phyloP scores from a whole-genome alignment of 1,140 invertebrate genomes.

The Drepana arcuata region DNA sequence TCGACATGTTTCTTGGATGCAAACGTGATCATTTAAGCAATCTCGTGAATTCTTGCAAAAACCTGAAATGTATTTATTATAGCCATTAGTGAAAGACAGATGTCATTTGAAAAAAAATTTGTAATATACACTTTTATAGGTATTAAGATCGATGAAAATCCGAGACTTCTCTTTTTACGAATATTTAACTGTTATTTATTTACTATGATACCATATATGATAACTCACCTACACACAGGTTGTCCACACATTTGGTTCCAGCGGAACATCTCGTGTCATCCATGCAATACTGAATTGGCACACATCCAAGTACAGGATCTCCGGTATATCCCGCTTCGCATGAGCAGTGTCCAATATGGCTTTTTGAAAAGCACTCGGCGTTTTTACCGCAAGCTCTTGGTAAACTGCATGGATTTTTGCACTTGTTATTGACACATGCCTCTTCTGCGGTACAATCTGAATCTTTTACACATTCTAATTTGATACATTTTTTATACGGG shows the following conservation, averaged over 20 bases:
- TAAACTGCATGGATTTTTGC: conserved; percentile 84
- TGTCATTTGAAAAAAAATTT: too few relatives aligned
- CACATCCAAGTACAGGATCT: conserved; percentile 87
- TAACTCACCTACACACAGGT: conserved; percentile 81
- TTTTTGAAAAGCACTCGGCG: conserved; percentile 79
- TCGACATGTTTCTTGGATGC: conserved; percentile 84
- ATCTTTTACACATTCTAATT: conserved; percentile 85
- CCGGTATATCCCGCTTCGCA: conserved; percentile 88
- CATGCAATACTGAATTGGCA: conserved; percentile 84
- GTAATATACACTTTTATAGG: too few relatives aligned
- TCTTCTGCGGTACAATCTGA: conserved; percentile 80
- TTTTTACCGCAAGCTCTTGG: conserved; percentile 87
- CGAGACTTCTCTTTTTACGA: too few relatives aligned
- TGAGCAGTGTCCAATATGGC: conserved; percentile 84
- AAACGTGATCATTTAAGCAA: conserved; percentile 85
- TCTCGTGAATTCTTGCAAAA: conserved; percentile 84
- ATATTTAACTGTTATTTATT: too few relatives aligned
- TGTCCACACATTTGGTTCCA: conserved; percentile 85
- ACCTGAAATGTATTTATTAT: too few relatives aligned
- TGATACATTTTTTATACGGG: conserved; percentile 78
- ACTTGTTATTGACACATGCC: conserved; percentile 85
- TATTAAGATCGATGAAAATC: too few relatives aligned
- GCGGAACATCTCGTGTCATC: conserved; percentile 83
- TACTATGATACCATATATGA: conserved; percentile 4
- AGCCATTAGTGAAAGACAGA: too few relatives aligned